phyloP scores from a whole-genome alignment of 2,113 vertebrate species.

The Nycticryphes semicollaris region DNA sequence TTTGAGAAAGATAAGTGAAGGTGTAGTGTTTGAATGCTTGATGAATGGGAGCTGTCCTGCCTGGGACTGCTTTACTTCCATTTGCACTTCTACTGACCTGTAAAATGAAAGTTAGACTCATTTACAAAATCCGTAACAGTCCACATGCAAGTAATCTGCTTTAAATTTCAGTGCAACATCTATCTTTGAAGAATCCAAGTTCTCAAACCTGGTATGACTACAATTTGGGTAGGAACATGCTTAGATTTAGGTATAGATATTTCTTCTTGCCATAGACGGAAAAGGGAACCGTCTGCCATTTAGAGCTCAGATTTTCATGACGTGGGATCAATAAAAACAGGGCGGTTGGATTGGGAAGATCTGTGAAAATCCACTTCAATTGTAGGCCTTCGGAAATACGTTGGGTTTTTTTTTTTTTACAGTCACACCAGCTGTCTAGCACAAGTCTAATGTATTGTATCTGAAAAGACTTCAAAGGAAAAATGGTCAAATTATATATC shows the following conservation, averaged over 20 bases:
- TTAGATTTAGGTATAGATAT: not conserved
- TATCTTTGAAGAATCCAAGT: not conserved
- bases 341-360: not conserved
- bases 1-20: not conserved
- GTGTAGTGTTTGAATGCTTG: not conserved
- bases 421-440: not conserved
- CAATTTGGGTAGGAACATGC: not conserved
- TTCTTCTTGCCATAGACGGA: not conserved
- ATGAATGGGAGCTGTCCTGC: not conserved
- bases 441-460: not conserved
- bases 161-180: not conserved
- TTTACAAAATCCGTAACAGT: not conserved
- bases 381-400: not conserved
- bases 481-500: not conserved
- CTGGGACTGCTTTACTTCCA: not conserved
- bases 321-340: accelerated
- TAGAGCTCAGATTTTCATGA: not conserved
- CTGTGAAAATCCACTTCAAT: not conserved
- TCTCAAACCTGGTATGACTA: not conserved
- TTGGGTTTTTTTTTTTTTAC: not conserved
- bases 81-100: not conserved
- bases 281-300: not conserved
- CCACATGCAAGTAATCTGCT: not conserved
- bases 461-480: slow-evolving; percentile 5
- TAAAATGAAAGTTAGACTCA: not conserved